Conservation (phyloP, 2,888 invertebrate genomes). For the Amitus sp. region DNA sequence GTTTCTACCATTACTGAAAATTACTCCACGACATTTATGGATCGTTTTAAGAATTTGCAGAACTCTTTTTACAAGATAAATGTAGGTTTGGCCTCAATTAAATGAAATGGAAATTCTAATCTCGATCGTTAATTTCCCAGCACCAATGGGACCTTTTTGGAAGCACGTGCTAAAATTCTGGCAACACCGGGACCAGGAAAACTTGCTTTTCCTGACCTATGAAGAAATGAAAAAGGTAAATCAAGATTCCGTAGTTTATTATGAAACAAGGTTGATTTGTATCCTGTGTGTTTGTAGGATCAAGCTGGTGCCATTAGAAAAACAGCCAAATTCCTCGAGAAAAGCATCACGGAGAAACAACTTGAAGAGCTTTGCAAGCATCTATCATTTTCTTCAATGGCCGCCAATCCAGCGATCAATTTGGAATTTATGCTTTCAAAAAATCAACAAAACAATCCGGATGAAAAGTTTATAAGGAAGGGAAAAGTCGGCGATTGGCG, state of each 20-base stretch:
- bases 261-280: no score
- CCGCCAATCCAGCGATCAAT: constrained; percentile 82
- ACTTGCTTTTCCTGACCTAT: constrained; percentile 70
- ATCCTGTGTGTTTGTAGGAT: constrained; percentile 70
- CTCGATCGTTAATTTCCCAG: no score
- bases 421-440: constrained; percentile 73
- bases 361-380: constrained; percentile 76
- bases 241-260: neutral
- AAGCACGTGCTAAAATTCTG: constrained; percentile 65
- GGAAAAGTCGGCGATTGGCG: constrained; percentile 85
- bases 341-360: constrained; percentile 74
- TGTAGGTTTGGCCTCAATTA: constrained; percentile 70
- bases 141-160: constrained; percentile 59
- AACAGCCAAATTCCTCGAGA: constrained; percentile 79
- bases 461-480: constrained; percentile 77
- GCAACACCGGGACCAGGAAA: constrained; percentile 66
- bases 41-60: constrained; percentile 79
- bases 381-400: constrained; percentile 85
- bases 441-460: constrained; percentile 67
- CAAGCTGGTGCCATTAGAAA: constrained; percentile 73
- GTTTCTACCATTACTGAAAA: constrained; percentile 85
- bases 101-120: no score
- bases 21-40: constrained; percentile 74
- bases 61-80: constrained; percentile 76
- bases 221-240: constrained; percentile 69